Conservation (phyloP, 2,888 invertebrate genomes). For the Empis livida region DNA sequence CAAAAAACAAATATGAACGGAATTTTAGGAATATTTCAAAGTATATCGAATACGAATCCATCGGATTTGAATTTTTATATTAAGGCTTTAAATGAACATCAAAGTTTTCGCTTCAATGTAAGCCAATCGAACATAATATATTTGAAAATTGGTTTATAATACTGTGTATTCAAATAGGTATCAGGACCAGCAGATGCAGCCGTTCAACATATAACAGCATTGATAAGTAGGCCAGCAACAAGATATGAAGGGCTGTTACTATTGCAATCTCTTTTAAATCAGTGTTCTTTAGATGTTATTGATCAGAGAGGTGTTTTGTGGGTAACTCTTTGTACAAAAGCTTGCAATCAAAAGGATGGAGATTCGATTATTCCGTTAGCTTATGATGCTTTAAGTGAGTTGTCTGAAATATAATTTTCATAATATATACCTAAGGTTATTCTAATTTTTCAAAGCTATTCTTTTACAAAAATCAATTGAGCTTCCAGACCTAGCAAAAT, state of each 20-base stretch:
- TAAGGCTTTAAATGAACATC: constrained; percentile 19
- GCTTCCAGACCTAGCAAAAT: constrained; percentile 21
- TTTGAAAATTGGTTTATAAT: neutral
- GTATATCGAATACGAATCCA: constrained; percentile 14
- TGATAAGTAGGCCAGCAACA: constrained; percentile 16
- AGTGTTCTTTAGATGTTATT: constrained; percentile 17
- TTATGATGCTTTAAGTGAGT: constrained; percentile 16
- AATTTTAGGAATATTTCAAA: constrained; percentile 18
- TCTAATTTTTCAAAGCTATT: constrained; percentile 11
- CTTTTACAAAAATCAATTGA: constrained; percentile 17
- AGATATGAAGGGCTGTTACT: constrained; percentile 16
- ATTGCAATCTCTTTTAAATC: constrained; percentile 16
- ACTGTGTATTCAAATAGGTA: constrained; percentile 5
- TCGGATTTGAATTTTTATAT: constrained; percentile 16
- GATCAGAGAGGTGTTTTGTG: constrained; percentile 20
- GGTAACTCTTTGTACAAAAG: constrained; percentile 19
- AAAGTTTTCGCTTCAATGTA: constrained; percentile 19
- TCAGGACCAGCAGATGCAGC: constrained; percentile 9
- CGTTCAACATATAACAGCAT: constrained; percentile 18
- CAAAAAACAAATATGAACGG: constrained; percentile 16
- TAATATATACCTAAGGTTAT: constrained; percentile 3
- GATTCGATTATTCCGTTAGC: constrained; percentile 11
- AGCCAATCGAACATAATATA: constrained; percentile 2
- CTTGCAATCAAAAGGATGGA: constrained; percentile 16
- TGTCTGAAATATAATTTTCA: constrained; percentile 1